phyloP scores from a whole-genome alignment of 2,888 invertebrate genomes.

The Axea sp. region DNA sequence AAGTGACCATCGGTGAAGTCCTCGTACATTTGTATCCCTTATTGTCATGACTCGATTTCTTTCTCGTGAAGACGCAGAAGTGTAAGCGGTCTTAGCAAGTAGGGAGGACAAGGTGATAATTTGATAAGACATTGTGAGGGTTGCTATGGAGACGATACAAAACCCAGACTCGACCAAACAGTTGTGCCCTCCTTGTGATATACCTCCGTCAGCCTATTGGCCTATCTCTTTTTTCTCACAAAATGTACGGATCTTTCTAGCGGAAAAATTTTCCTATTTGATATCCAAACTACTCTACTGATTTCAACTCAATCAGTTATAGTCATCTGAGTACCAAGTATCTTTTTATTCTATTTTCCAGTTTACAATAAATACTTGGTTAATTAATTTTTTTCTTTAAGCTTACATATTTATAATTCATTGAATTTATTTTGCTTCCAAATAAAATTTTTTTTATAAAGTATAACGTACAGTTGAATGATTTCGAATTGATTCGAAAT shows the following conservation, averaged over 20 bases:
- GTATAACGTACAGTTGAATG: no score
- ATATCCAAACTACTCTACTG: constrained; percentile 40
- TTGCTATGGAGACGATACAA: constrained; percentile 78
- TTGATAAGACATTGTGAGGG: constrained; percentile 79
- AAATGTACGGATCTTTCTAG: constrained; percentile 24
- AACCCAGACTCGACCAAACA: constrained; percentile 69
- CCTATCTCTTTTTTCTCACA: constrained; percentile 60
- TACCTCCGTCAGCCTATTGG: constrained; percentile 51
- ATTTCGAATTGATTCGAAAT: no score
- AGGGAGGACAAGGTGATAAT: constrained; percentile 78
- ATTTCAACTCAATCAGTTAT: constrained; percentile 66
- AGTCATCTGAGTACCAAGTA: constrained; percentile 75
- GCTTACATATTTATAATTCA: no score
- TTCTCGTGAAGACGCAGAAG: constrained; percentile 57
- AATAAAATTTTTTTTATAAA: no score
- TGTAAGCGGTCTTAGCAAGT: constrained; percentile 55
- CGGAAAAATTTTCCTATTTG: constrained; percentile 63
- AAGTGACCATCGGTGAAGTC: constrained; percentile 75
- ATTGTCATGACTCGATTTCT: constrained; percentile 65
- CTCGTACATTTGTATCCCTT: constrained; percentile 68
- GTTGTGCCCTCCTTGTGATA: constrained; percentile 54
- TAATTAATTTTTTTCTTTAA: no score
- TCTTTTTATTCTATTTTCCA: constrained; percentile 61
- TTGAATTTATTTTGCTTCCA: no score
- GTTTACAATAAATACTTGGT: constrained; percentile 49